Base-by-base conservation (phyloP, 1,140 invertebrate species). In the Pogonognathellus flavescens region DNA sequence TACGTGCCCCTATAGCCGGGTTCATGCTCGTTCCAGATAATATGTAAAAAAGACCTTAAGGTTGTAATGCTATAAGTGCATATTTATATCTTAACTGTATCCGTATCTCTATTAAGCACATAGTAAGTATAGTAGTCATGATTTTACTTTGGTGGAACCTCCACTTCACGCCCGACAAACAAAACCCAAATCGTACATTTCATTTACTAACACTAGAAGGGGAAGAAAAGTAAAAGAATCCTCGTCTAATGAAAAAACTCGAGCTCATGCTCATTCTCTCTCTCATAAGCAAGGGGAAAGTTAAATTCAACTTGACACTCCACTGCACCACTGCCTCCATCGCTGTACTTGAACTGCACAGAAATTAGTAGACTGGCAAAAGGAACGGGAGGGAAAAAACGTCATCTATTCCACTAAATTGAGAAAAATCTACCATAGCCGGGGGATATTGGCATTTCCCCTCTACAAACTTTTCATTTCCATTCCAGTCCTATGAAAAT, bases 311-410 rank as follows among this genome's bases (percentile, higher is more conserved):
- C 70, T 50, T 49, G 41, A 76, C 25, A 76, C 70, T 76, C 66
- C 41, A 76, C 70, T 76, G 22, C 14, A 76, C 25, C 49, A 31
- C 41, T 49, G 70, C n/a, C 11, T n/a, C 11, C 9, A 57, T 41
- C 6, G 6, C 53, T 57, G 3, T 57, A 57, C 53, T 57, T 10
- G 53, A 2, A 57, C 2, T 57, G 9, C 10, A 14, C 25, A 76
- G 70, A 76, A 76, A 76, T 76, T 76, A 76, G 70, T 76, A 25
- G 70, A 50, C 70, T 76, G 70, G 70, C 41, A 76, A 76, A 76
- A 76, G 70, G 41, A 76, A 76, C n/a, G 70, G 31, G 70, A 76
- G 70, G 70, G 31, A 16, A 76, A 31, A 50, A 41, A 76, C 14
- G 70, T 76, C 70, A 76, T 76, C 70, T 50, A 76, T 76, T 76